Base-by-base conservation (phyloP, 2,888 invertebrate genomes). In the Macrophya alboannulata region DNA sequence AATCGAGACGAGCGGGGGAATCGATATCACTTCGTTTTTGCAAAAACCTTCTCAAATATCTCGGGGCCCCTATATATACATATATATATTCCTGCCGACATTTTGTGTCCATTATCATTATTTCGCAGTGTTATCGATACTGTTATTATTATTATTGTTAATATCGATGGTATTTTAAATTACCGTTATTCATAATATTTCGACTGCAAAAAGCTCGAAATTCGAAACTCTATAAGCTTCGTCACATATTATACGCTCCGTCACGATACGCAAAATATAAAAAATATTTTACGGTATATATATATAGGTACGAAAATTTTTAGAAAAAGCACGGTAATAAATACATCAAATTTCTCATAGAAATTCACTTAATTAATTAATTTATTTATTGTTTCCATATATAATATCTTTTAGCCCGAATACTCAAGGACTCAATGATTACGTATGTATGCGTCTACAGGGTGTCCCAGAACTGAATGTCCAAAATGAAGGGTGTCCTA, bases 11-110 rank as follows among this genome's bases (percentile, higher is more conserved):
- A 31, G 31, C 31, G 31, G 31, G 43, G 72, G 45, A 74, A 74
- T 74, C 43, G 45, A 74, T 74, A 45, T 21, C 5, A 21, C 25
- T 15, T 51, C 25, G 12, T 77, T 77, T 77, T 77, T 31, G 25
- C 77, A 55, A 37, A 48, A 77, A 37, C 51, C 37, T 17, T 31
- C 51, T 77, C 77, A 55, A 77, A 51, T 51, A 25, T 77, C 25
- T 21, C 40, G 40, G 40, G 25, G 8, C n/a, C 31, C 31, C n/a
- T 51, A 8, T 74, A 31, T 31, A 31, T 31, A 31, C 3, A 3
- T 31, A 31, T 31, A 3, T 31, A 31, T 31, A 31, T 31, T 31
- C 31, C 1, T 45, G 45, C 8, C 15, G 72, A 21, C n/a, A 45
- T 74, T 74, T 21, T 21, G 10, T 43, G 45, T 4, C 10, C 43